Conservation (phyloP, 2,888 invertebrate species). For the Acanthacorydalis orientalis region DNA sequence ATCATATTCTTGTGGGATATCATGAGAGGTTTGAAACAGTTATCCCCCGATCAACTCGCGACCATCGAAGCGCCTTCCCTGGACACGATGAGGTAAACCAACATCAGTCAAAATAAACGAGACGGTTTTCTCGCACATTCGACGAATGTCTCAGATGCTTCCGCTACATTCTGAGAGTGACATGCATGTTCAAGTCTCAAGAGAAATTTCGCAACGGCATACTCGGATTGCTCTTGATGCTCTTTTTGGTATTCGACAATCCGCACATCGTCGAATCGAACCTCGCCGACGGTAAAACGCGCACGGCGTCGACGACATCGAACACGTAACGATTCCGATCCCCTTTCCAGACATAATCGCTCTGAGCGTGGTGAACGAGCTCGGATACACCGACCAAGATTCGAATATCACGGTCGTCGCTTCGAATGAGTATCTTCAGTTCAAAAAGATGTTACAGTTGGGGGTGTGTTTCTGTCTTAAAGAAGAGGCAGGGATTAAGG, state of each 20-base stretch:
- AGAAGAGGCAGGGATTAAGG: constrained; percentile 5
- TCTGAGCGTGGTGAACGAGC: constrained; percentile 16
- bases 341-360: constrained; percentile 17
- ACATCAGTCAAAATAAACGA: no score
- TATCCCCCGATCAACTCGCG: neutral
- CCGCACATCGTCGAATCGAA: constrained; percentile 12
- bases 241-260: constrained; percentile 16
- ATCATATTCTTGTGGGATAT: neutral
- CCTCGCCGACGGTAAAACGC: constrained; percentile 15
- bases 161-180: constrained; percentile 13
- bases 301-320: constrained; percentile 8
- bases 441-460: constrained; percentile 20
- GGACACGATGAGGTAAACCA: neutral
- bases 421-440: constrained; percentile 17
- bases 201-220: constrained; percentile 15
- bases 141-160: constrained; percentile 14
- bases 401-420: constrained; percentile 12
- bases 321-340: constrained; percentile 12
- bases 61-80: neutral
- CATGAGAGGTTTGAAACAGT: neutral
- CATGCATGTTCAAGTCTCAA: constrained; percentile 9
- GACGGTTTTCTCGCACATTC: no score
- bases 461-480: constrained; percentile 15
- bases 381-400: constrained; percentile 13
- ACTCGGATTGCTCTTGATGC: constrained; percentile 14